phyloP scores from a whole-genome alignment of 2,888 invertebrate genomes.

The Agrochola lota region DNA sequence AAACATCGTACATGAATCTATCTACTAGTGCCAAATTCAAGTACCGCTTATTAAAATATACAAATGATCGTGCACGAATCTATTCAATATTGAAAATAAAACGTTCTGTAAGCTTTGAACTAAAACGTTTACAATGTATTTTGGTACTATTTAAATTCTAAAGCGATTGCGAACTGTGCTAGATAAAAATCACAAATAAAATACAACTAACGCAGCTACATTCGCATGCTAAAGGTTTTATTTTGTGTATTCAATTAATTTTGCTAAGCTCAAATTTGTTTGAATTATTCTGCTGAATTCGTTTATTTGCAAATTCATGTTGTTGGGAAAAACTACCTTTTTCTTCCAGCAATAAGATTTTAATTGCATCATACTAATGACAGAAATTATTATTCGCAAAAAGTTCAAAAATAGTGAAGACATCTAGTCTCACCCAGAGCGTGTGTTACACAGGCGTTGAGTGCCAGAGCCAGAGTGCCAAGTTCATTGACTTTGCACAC shows the following conservation, averaged over 20 bases:
- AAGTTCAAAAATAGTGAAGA: constrained; percentile 38
- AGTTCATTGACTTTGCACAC: constrained; percentile 74
- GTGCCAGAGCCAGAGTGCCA: constrained; percentile 52
- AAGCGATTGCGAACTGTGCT: constrained; percentile 8
- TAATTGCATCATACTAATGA: constrained; percentile 22
- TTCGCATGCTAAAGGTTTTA: constrained; percentile 35
- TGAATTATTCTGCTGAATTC: constrained; percentile 39
- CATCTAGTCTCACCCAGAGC: constrained; percentile 59
- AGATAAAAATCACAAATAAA: constrained; percentile 18
- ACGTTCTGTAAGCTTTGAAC: constrained; percentile 9
- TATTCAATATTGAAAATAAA: constrained; percentile 31
- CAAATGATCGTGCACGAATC: constrained; percentile 10
- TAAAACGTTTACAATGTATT: constrained; percentile 17
- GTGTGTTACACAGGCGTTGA: constrained; percentile 53
- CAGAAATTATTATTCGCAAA: constrained; percentile 31
- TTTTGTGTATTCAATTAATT: constrained; percentile 46
- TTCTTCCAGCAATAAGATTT: constrained; percentile 27
- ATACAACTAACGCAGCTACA: neutral
- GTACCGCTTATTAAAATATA: constrained; percentile 19
- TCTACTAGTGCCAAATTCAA: constrained; percentile 33
- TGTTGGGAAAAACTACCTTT: constrained; percentile 31
- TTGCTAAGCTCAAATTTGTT: constrained; percentile 23
- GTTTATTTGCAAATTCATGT: constrained; percentile 21
- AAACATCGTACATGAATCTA: constrained; percentile 20
- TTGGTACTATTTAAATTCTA: constrained; percentile 28